Evolutionary conservation across 1,140 invertebrate species (phyloP), one percentile per base, ranked within the genome.

Genomic region (Micrasema longulum): DNA sequence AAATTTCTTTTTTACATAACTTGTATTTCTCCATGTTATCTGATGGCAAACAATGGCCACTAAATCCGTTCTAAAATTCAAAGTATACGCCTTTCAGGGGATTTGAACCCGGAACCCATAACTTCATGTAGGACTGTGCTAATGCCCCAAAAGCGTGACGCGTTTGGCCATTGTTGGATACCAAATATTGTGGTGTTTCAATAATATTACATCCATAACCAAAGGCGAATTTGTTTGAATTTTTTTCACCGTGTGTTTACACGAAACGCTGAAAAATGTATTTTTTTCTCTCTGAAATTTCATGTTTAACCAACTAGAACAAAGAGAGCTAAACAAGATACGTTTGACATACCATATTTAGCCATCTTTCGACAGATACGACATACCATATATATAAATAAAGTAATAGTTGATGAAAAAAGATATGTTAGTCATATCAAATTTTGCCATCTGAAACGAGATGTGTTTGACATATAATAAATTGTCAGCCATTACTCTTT

Each of bases 51-150:
- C 55, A 60, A 60, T 60, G 38, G 55, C 38, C 55, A 60, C 31
- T 60, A 60, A 41, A 60, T 26, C 55, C 55, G 14, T 60, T 14
- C 55, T 60, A 18, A 36, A 35, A 60, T 60, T 60, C 11, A 35
- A 53, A 60, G 55, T 60, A 9, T 16, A 38, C 55, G 55, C 55
- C 36, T 60, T 41, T 60, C 35, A 16, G 38, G 16, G 55, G 55
- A 60, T 41, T 60, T 60, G 55, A 60, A 60, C 55, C 55, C 55
- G 55, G 55, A 60, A 60, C 55, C 16, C 11, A 53, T 20, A 11
- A 41, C 36, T 41, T 10, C 36, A 41, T 12, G 55, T 36, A 9
- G 55, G 35, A 35, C 36, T 60, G 55, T 38, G 18, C 55, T 18
- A 60, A 41, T 60, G 55, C 55, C 55, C 55, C 36, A 26, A 35